phyloP scores from a whole-genome alignment of 2,797 vertebrate species.

The Eulemur mongoz region DNA sequence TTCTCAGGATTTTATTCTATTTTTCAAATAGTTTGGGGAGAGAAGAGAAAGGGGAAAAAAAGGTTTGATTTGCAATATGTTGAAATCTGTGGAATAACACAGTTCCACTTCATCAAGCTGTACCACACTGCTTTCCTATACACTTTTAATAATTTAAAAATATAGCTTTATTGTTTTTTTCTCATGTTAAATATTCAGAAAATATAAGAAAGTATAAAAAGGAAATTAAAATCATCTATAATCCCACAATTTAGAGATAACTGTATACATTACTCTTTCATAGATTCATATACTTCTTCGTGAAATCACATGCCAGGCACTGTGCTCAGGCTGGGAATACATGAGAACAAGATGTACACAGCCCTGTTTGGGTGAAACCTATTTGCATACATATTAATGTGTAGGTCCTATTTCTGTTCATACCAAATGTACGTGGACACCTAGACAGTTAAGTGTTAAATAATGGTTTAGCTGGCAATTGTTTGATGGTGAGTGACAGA shows the following conservation, averaged over 20 bases:
- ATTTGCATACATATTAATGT: neutral
- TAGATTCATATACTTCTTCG: neutral
- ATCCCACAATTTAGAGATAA: slow-evolving; percentile 42
- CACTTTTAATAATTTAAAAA: slow-evolving; percentile 30
- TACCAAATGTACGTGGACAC: neutral
- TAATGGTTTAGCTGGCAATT: neutral
- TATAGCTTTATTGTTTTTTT: neutral
- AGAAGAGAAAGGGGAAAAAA: neutral
- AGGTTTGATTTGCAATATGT: neutral
- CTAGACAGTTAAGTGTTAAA: neutral
- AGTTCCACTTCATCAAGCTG: neutral
- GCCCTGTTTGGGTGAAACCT: neutral
- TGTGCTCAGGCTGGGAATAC: neutral
- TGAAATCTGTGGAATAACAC: neutral
- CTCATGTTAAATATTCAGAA: slow-evolving; percentile 59
- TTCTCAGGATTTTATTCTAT: slow-evolving; percentile 53
- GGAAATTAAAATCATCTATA: slow-evolving; percentile 64
- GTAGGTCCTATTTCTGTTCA: neutral
- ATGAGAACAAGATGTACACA: neutral
- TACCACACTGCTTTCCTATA: neutral
- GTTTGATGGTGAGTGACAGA: neutral
- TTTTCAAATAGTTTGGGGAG: slow-evolving; percentile 9
- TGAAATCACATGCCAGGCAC: neutral
- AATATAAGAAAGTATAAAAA: slow-evolving; percentile 44
- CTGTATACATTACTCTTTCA: neutral